phyloP scores from a whole-genome alignment of 2,797 vertebrate species.

The Darevskia nairensis region DNA sequence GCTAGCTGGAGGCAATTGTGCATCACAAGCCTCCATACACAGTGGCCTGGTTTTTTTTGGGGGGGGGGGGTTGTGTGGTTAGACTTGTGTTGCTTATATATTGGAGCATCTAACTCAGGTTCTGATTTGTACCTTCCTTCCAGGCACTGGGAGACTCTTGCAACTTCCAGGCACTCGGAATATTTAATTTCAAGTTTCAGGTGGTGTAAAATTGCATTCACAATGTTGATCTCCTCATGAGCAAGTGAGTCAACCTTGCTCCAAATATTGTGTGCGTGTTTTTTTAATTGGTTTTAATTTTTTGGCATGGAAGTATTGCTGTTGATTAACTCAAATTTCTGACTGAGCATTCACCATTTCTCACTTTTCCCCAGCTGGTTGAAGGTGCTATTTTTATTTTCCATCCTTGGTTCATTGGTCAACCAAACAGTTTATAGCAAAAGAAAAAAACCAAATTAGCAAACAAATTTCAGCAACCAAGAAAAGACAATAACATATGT shows the following conservation, averaged over 20 bases:
- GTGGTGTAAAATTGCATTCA: background rate
- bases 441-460: no score
- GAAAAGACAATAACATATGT: no score
- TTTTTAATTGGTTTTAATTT: background rate
- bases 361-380: background rate
- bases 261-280: background rate
- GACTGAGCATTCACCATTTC: background rate
- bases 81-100: background rate
- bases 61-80: no score
- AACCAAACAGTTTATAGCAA: no score
- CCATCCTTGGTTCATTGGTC: no score
- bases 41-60: background rate
- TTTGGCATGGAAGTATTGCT: background rate
- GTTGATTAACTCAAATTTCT: background rate
- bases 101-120: background rate
- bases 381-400: no score
- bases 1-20: background rate
- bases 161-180: no score
- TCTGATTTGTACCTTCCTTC: background rate
- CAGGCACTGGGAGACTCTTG: background rate
- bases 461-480: no score
- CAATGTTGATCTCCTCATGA: no score
- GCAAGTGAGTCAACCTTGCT: background rate
- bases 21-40: background rate
- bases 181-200: background rate